Percentiles rank a stretch among this genome's conserved stretches.
Evolutionary conservation across 2,888 invertebrate genomes (phyloP).

Genomic region (Zhuqinia jingwanae): DNA sequence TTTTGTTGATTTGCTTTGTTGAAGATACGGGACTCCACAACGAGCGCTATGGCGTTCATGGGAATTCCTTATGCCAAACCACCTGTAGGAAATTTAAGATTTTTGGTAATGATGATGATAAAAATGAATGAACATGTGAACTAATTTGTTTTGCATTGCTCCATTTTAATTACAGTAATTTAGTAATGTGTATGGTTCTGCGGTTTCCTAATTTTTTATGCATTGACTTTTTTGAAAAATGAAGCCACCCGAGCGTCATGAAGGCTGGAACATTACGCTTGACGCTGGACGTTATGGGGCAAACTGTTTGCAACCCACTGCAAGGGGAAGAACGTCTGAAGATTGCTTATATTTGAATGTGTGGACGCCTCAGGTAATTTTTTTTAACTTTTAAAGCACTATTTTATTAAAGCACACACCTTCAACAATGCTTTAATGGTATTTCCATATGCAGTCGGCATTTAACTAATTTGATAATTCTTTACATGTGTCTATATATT

Average conservation of each 20-base stretch:
- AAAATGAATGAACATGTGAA: not conserved
- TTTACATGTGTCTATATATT: no score
- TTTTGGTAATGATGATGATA: conserved; percentile 69
- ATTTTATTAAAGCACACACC: no score
- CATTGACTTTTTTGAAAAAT: conserved; percentile 27
- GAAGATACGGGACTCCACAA: conserved; percentile 74
- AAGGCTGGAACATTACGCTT: conserved; percentile 87
- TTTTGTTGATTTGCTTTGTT: conserved; percentile 22
- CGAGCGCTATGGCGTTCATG: conserved; percentile 76
- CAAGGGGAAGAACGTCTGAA: conserved; percentile 83
- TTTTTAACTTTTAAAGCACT: no score
- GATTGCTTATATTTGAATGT: conserved; percentile 95
- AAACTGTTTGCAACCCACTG: conserved; percentile 85
- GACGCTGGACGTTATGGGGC: conserved; percentile 87
- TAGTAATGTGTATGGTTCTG: not conserved
- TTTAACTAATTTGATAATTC: no score
- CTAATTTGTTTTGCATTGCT: conserved; percentile 24
- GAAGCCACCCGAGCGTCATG: conserved; percentile 88
- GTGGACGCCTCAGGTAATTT: conserved; percentile 91
- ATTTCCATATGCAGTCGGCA: no score
- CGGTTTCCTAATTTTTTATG: conserved; percentile 17
- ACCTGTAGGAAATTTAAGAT: conserved; percentile 75
- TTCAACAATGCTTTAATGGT: no score
- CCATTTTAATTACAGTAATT: conserved; percentile 30
- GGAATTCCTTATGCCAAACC: conserved; percentile 78